These are phyloP conservation scores for Mus spretus DNA, from an alignment of 2,797 vertebrate species.

Conservation along the genomic window DNA sequence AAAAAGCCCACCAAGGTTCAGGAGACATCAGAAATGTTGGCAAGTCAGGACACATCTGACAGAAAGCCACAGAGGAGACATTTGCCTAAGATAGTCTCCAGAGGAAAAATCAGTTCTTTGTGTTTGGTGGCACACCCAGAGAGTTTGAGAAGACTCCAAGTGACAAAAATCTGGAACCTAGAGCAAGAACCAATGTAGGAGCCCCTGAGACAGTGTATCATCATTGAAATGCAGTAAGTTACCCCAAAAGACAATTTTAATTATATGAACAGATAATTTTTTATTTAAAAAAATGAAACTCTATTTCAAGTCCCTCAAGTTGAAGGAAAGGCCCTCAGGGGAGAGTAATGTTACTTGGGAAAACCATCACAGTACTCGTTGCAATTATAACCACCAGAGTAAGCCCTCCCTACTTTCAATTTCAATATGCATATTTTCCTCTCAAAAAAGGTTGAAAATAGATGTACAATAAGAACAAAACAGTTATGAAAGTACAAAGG, in stretches of 20 bases:
- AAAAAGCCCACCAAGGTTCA: not conserved
- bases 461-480: not conserved
- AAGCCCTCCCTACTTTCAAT: not conserved
- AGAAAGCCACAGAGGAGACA: not conserved
- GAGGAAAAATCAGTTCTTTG: not conserved
- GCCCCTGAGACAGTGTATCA: not conserved
- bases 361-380: not conserved
- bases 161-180: not conserved
- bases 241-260: not conserved
- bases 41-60: not conserved
- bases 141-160: not conserved
- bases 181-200: not conserved
- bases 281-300: not conserved
- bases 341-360: not conserved
- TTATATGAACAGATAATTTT: not conserved
- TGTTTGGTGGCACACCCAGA: not conserved
- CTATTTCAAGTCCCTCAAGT: not conserved
- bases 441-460: not conserved
- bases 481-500: not conserved
- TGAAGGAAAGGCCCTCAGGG: not conserved
- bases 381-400: not conserved
- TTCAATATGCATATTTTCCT: not conserved
- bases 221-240: not conserved
- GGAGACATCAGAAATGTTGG: not conserved
- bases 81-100: not conserved